A percentile compares a stretch with the other conserved stretches of the same genome.
phyloP scores from a whole-genome alignment of 2,888 invertebrate genomes.

The Vesta saturnalis region DNA sequence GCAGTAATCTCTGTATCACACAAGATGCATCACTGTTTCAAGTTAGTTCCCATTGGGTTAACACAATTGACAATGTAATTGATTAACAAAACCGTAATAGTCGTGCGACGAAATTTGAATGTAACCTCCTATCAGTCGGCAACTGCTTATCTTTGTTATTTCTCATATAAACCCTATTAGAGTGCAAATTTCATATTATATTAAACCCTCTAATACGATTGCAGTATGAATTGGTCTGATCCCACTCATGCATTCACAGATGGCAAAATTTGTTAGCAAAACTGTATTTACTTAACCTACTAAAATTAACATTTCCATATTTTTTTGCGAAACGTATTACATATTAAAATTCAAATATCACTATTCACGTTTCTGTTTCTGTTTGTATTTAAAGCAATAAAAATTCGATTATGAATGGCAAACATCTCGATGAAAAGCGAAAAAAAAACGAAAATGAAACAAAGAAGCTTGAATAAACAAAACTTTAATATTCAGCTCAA shows the following conservation, averaged over 20 bases:
- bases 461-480: conserved; percentile 32
- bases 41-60: conserved; percentile 36
- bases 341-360: too few species aligned
- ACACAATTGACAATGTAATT: conserved; percentile 53
- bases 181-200: conserved; percentile 28
- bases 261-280: too few species aligned
- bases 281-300: too few species aligned
- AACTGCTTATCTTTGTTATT: conserved; percentile 35
- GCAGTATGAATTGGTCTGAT: not conserved
- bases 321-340: too few species aligned
- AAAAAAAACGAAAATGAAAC: conserved; percentile 12
- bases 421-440: conserved; percentile 23
- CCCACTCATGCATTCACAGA: too few species aligned
- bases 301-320: too few species aligned
- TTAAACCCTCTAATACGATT: not conserved
- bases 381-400: conserved; percentile 11
- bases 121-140: conserved; percentile 25
- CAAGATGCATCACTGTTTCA: conserved; percentile 35
- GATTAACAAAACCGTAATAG: conserved; percentile 54
- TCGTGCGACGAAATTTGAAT: conserved; percentile 50
- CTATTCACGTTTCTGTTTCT: not conserved
- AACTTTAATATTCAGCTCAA: conserved; percentile 37
- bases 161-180: conserved; percentile 15
- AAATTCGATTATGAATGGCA: conserved; percentile 6
- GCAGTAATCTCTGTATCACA: conserved; percentile 29